These are phyloP conservation scores for Arion vulgaris DNA, from an alignment of 1,140 invertebrate genomes.

Conservation along the genomic window DNA sequence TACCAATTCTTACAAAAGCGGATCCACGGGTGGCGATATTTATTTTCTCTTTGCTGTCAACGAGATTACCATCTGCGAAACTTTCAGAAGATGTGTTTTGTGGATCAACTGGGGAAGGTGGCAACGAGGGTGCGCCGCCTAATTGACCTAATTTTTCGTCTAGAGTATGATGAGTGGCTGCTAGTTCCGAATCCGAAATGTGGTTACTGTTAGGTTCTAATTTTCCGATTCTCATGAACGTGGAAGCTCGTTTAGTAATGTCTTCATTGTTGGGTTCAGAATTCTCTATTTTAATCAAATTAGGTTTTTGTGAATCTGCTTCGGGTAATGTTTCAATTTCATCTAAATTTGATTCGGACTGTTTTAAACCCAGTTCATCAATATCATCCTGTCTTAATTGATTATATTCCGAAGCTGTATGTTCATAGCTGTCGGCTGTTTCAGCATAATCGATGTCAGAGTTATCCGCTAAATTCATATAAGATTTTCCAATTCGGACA, in stretches of 20 bases:
- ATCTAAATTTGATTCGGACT: slow-evolving; percentile 27
- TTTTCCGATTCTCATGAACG: slow-evolving; percentile 36
- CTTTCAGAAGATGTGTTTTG: background rate
- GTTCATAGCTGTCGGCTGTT: background rate
- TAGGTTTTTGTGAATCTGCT: slow-evolving; percentile 21
- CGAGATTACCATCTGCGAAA: background rate
- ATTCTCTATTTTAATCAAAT: slow-evolving; percentile 43
- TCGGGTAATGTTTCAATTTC: slow-evolving; percentile 29
- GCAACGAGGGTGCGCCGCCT: background rate
- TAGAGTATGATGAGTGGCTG: slow-evolving; percentile 36
- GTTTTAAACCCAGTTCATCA: background rate
- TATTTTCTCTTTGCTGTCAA: slow-evolving; percentile 1
- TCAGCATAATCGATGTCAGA: slow-evolving; percentile 9
- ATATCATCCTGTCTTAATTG: slow-evolving; percentile 25
- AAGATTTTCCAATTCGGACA: slow-evolving; percentile 40
- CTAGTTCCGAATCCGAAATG: background rate
- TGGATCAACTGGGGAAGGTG: background rate
- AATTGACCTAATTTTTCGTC: slow-evolving; percentile 12
- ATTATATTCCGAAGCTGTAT: slow-evolving; percentile 14
- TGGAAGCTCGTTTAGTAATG: slow-evolving; percentile 29
- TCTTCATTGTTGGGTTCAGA: background rate
- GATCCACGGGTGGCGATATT: slow-evolving; percentile 22
- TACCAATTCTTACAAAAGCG: slow-evolving; percentile 54
- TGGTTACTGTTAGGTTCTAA: background rate
- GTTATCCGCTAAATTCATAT: slow-evolving; percentile 3